Base-by-base conservation (phyloP, 2,113 vertebrate genomes). In the Atractosteus spatula region DNA sequence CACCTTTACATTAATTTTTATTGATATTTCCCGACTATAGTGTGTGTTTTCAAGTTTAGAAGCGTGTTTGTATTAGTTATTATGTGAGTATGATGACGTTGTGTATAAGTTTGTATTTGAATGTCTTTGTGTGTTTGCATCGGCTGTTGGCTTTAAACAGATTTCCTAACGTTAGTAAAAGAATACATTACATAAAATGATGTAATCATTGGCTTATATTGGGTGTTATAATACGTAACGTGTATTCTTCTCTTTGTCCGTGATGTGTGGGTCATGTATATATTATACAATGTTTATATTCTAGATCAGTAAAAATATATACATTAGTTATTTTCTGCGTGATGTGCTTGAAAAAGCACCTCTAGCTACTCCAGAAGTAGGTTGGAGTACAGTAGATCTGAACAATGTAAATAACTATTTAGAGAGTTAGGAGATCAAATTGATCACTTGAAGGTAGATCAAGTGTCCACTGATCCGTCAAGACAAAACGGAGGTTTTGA, bases 161-260 rank as follows among this genome's bases (percentile, higher is more conserved):
- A 56, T 57, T 71, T 16, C 62, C 70, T 57, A 77, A 62, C 55
- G 72, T 62, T n/a, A 56, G 54, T 51, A 79, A 62, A 7, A 74
- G 62, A 70, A 79, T 42, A 51, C 71, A 72, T 4, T 47, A 42
- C 41, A 4, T 0, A 8, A 8, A 11, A 65, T 2, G 45, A 47
- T 74, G 71, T 76, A 3, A 69, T 67, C 8, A 45, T 62, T 10
- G 44, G 13, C 59, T 2, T 61, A 29, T 66, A 4, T 29, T 5
- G 16, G 7, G 41, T 55, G 7, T 13, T 11, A 64, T 17, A 13
- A 41, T 63, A 41, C 17, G 51, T 65, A 47, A 3, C 43, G 1
- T 11, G 44, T 47, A 4, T 17, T 7, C 7, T 41, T 7, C n/a
- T 51, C 6, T 17, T 2, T 41, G 29, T 29, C 29, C 29, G 29